phyloP scores from a whole-genome alignment of 2,113 vertebrate genomes.

The Pituophis catenifer region DNA sequence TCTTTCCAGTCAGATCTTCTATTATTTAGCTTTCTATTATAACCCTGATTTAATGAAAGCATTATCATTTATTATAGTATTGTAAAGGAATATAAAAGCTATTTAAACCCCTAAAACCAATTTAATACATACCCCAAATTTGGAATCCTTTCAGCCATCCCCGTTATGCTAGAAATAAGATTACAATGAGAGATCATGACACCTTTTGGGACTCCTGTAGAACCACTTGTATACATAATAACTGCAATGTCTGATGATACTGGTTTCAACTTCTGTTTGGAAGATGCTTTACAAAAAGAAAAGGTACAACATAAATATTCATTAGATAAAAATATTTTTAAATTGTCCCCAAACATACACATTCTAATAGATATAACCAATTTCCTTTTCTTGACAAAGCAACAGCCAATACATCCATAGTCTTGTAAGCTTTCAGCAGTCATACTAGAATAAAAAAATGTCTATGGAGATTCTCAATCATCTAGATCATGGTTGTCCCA shows the following conservation, averaged over 20 bases:
- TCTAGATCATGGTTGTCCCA: background rate
- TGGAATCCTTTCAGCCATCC: conserved; percentile 88
- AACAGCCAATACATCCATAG: background rate
- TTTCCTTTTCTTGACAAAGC: background rate
- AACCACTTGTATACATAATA: conserved; percentile 98
- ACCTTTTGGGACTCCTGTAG: conserved; percentile 91
- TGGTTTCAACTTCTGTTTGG: conserved; percentile 66
- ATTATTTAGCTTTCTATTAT: background rate
- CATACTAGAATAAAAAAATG: background rate
- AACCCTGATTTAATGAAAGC: background rate
- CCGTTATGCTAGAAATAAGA: conserved; percentile 87
- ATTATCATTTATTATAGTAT: background rate
- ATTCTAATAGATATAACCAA: background rate
- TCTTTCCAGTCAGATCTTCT: background rate
- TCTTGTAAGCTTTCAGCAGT: background rate
- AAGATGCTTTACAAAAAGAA: conserved; percentile 54
- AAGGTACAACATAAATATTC: background rate
- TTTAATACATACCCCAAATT: conserved; percentile 75
- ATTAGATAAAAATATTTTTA: background rate
- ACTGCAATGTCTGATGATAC: conserved; percentile 84
- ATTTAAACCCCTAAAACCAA: background rate
- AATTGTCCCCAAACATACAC: background rate
- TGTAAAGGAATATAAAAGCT: background rate
- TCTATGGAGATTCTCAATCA: background rate
- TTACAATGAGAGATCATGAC: conserved; percentile 97